Conservation (phyloP, 2,888 invertebrate genomes). For the Drosophila subsilvestris region DNA sequence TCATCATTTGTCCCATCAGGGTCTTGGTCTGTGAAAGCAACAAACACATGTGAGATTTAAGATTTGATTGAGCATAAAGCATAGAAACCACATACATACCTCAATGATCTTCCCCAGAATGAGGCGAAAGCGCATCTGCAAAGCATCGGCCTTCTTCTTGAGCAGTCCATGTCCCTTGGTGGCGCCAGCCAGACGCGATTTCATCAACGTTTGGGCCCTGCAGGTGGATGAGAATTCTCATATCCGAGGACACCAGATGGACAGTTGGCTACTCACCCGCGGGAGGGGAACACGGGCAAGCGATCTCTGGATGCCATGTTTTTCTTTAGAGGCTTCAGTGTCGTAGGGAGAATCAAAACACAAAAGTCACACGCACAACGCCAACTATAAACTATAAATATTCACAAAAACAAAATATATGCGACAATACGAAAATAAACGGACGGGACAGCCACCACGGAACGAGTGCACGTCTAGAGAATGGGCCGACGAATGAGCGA, state of each 20-base stretch:
- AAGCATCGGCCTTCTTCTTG: slow-evolving; percentile 99
- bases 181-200: slow-evolving; percentile 97
- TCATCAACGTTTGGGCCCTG: slow-evolving; percentile 99
- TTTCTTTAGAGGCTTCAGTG: background rate
- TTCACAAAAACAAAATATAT: slow-evolving; percentile 71
- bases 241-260: background rate
- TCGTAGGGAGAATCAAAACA: slow-evolving; percentile 11
- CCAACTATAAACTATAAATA: slow-evolving; percentile 69
- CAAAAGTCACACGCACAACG: slow-evolving; percentile 43
- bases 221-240: background rate
- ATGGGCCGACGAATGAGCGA: slow-evolving; percentile 56
- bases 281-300: slow-evolving; percentile 95
- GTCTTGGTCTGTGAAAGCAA: slow-evolving; percentile 75
- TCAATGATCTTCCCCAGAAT: slow-evolving; percentile 99
- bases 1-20: slow-evolving; percentile 93
- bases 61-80: background rate
- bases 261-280: slow-evolving; percentile 91
- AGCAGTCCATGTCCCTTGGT: slow-evolving; percentile 99
- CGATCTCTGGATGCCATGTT: slow-evolving; percentile 95
- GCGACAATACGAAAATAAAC: slow-evolving; percentile 67
- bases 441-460: slow-evolving; percentile 17
- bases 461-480: slow-evolving; percentile 56
- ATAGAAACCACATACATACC: slow-evolving; percentile 87
- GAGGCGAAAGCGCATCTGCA: slow-evolving; percentile 98
- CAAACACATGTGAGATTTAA: background rate